Percentiles rank a stretch among this genome's conserved stretches.
These are phyloP conservation scores for Bubo scandiacus DNA, from an alignment of 2,113 vertebrate genomes.

Conservation along the genomic window DNA sequence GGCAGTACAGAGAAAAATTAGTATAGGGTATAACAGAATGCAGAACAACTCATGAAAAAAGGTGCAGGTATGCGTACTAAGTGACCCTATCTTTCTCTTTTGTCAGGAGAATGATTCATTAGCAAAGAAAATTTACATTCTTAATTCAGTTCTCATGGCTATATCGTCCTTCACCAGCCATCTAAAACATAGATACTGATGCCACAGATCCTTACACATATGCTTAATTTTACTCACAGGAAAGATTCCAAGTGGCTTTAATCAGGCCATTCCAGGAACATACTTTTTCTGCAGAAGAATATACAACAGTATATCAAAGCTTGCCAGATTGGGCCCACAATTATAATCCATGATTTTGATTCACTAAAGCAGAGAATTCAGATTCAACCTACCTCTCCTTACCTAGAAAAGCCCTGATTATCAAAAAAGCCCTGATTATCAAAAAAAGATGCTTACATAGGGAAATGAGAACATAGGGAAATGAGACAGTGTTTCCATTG, in stretches of 20 bases:
- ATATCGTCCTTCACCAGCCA: not conserved
- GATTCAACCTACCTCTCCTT: not conserved
- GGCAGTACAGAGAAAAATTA: not conserved
- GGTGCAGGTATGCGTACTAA: not conserved
- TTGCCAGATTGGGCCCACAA: not conserved
- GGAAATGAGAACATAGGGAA: not conserved
- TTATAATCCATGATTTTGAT: not conserved
- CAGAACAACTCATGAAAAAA: not conserved
- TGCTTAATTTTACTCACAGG: not conserved
- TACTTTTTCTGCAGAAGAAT: not conserved
- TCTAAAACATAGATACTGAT: not conserved
- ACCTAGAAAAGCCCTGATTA: not conserved
- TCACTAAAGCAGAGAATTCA: not conserved
- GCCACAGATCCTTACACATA: not conserved
- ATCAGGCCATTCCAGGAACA: not conserved
- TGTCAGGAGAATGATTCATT: not conserved
- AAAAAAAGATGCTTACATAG: not conserved
- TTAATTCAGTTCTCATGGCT: not conserved
- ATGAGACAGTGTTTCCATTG: fast-evolving
- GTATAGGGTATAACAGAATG: not conserved
- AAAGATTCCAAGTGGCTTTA: not conserved
- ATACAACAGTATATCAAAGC: not conserved
- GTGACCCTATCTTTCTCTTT: not conserved
- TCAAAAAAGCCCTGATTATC: not conserved
- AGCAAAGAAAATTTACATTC: not conserved